Conservation (phyloP, 1,140 invertebrate species). For the Radopholus similis region DNA sequence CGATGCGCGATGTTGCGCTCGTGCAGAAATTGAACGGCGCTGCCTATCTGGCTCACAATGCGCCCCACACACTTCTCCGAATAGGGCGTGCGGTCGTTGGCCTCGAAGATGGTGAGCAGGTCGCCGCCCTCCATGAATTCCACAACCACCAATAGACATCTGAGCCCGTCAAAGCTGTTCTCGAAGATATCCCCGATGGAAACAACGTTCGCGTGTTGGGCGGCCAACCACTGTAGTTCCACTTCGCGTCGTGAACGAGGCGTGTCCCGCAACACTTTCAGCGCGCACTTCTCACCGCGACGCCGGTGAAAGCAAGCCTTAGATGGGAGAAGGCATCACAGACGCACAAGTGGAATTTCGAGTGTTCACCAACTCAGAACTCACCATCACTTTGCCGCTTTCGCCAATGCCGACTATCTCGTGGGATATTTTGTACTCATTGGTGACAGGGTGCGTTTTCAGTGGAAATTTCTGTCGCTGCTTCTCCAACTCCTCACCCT, state of each 20-base stretch:
- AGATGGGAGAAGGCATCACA: neutral
- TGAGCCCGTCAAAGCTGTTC: conserved; percentile 81
- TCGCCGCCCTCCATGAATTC: conserved; percentile 98
- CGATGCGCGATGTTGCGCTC: neutral
- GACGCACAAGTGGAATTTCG: neutral
- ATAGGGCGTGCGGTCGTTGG: conserved; percentile 49
- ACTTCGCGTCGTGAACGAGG: conserved; percentile 87
- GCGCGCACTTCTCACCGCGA: conserved; percentile 74
- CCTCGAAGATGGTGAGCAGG: conserved; percentile 70
- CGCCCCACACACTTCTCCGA: conserved; percentile 69
- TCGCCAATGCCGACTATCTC: conserved; percentile 93
- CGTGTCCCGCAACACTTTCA: conserved; percentile 86
- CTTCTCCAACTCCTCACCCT: neutral
- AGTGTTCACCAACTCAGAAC: neutral
- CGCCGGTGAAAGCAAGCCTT: conserved; percentile 69
- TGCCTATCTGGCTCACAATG: conserved; percentile 91
- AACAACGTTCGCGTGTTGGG: conserved; percentile 84
- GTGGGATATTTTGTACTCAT: conserved; percentile 89
- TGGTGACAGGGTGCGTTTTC: conserved; percentile 67
- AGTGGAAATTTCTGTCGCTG: conserved; percentile 17
- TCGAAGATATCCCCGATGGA: conserved; percentile 91
- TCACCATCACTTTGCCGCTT: conserved; percentile 77
- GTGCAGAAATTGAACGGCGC: conserved; percentile 62
- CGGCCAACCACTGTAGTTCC: conserved; percentile 87
- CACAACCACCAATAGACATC: conserved; percentile 91